A percentile compares a stretch with the other conserved stretches of the same genome.
Evolutionary conservation across 2,888 invertebrate genomes (phyloP).

Genomic region (Deilephila porcellus): DNA sequence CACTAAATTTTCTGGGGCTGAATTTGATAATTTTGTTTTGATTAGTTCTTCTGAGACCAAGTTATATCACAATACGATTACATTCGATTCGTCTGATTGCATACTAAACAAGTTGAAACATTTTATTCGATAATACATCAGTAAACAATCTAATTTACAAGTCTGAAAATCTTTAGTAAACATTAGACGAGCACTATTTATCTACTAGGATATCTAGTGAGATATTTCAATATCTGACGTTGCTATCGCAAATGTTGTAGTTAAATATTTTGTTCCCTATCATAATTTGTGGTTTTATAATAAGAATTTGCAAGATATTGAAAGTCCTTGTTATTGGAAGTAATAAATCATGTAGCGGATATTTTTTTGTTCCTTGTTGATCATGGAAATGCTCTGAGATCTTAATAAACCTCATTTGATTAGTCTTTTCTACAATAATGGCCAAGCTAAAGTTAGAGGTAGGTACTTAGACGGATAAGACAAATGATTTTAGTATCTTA

Average conservation of each 20-base stretch:
- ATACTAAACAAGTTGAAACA: not conserved
- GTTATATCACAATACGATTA: no score
- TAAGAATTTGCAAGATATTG: not conserved
- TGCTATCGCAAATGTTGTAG: not conserved
- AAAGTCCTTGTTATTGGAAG: not conserved
- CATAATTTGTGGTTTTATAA: not conserved
- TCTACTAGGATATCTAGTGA: not conserved
- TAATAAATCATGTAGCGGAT: no score
- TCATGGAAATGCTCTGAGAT: no score
- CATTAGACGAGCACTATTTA: not conserved
- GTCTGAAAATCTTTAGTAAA: not conserved
- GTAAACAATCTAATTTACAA: not conserved
- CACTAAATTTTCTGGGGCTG: no score
- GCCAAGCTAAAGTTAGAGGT: no score
- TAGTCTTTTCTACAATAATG: no score
- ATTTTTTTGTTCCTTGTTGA: no score
- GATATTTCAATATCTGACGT: not conserved
- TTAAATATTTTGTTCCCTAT: not conserved
- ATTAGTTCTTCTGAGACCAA: no score
- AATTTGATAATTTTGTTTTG: no score
- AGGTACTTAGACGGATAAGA: no score
- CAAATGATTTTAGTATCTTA: no score
- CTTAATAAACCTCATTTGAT: no score
- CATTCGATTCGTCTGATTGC: not conserved
- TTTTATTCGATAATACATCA: not conserved